phyloP scores from a whole-genome alignment of 2,797 vertebrate species.

The Sebastes trivittatus region DNA sequence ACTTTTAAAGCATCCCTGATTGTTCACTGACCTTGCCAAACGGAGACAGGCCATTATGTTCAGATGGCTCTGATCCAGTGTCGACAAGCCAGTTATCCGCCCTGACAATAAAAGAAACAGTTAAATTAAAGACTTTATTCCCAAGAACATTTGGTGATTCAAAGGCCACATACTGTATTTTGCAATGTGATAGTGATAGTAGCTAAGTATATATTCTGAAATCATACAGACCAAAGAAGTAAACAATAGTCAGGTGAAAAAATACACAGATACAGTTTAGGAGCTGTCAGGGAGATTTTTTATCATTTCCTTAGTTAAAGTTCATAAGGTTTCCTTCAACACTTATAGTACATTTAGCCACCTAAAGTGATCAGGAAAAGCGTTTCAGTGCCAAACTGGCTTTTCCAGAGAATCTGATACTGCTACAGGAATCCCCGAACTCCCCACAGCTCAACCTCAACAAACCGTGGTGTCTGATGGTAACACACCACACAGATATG shows the following conservation, averaged over 20 bases:
- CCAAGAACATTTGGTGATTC: not conserved
- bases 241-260: not conserved
- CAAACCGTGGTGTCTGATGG: not conserved
- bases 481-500: not conserved
- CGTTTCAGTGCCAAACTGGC: not conserved
- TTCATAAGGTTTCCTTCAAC: not conserved
- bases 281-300: not conserved
- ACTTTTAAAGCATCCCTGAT: not conserved
- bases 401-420: slow-evolving; percentile 18
- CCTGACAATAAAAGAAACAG: slow-evolving; percentile 72
- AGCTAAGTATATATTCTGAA: not conserved
- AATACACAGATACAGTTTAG: not conserved
- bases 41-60: slow-evolving; percentile 84
- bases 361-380: not conserved
- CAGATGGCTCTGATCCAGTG: slow-evolving; percentile 56
- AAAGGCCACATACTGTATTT: not conserved
- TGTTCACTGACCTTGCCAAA: slow-evolving; percentile 89
- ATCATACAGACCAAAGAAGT: not conserved
- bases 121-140: not conserved
- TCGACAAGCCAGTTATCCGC: slow-evolving; percentile 95
- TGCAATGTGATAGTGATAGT: not conserved
- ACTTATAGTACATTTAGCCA: not conserved
- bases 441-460: slow-evolving; percentile 4
- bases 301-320: not conserved
- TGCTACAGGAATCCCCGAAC: slow-evolving; percentile 43